Evolutionary conservation across 2,797 vertebrate genomes (phyloP).

Genomic region (Notamacropus eugenii): DNA sequence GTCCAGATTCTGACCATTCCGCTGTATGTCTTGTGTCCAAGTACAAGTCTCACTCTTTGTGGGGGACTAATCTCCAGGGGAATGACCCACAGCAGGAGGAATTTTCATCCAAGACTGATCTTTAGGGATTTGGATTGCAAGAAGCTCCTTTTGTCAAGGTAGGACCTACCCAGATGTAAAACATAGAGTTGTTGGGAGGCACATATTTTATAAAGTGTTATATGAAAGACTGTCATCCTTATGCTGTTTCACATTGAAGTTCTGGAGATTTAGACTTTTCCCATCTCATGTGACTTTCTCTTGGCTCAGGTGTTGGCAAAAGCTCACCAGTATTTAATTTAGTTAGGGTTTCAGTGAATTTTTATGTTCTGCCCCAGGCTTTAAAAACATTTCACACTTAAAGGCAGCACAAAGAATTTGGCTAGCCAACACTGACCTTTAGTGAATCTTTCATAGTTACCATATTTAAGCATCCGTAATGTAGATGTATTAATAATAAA

Average conservation of each 20-base stretch:
- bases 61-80: not conserved
- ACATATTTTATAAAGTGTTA: not conserved
- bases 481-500: conserved; percentile 60
- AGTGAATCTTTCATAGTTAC: conserved; percentile 71
- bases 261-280: conserved; percentile 40
- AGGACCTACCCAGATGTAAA: not conserved
- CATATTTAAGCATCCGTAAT: conserved; percentile 65
- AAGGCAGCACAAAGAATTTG: conserved; percentile 62
- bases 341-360: conserved; percentile 59
- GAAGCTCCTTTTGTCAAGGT: not conserved
- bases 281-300: conserved; percentile 47
- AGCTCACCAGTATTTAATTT: conserved; percentile 59
- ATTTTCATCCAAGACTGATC: not conserved
- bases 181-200: not conserved
- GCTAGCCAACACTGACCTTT: conserved; percentile 68
- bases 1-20: not conserved
- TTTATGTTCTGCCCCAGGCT: conserved; percentile 70
- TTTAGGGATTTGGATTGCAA: not conserved
- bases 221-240: not conserved
- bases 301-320: conserved; percentile 46
- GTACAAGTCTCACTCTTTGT: not conserved
- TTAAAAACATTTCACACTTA: conserved; percentile 61
- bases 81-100: not conserved
- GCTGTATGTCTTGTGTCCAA: not conserved
- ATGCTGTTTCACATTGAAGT: not conserved